Evolutionary conservation across 1,140 invertebrate species (phyloP).

Genomic region (Cephus cinctus): DNA sequence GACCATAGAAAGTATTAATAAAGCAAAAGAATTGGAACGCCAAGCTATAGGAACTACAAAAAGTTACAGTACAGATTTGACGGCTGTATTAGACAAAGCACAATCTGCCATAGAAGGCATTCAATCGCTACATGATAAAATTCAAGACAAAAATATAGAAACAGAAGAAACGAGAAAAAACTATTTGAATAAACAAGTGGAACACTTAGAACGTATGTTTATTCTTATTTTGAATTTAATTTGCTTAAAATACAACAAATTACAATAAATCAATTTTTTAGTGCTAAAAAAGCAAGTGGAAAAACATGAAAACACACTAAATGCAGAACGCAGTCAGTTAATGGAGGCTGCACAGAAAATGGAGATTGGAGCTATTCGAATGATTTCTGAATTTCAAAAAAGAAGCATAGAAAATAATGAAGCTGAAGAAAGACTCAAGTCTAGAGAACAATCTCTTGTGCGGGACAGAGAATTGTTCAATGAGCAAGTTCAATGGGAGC

Average conservation of each 20-base stretch:
- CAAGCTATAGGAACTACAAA: constrained; percentile 37
- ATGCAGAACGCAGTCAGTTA: constrained; percentile 37
- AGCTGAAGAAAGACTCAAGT: constrained; percentile 34
- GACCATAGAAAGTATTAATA: constrained; percentile 42
- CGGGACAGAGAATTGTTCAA: constrained; percentile 43
- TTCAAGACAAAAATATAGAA: constrained; percentile 31
- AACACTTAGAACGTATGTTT: constrained; percentile 38
- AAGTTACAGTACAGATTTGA: constrained; percentile 33
- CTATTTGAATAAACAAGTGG: constrained; percentile 37
- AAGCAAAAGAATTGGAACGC: constrained; percentile 42
- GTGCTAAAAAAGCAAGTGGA: constrained; percentile 36
- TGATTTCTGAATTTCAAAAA: constrained; percentile 38
- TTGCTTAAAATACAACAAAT: background rate
- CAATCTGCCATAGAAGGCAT: constrained; percentile 31
- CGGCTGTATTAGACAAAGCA: constrained; percentile 39
- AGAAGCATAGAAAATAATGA: constrained; percentile 31
- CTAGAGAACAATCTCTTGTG: constrained; percentile 32
- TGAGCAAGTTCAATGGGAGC: constrained; percentile 46
- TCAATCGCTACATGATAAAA: constrained; percentile 31
- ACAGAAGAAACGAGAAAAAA: constrained; percentile 25
- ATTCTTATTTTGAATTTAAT: background rate
- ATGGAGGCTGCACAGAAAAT: constrained; percentile 34
- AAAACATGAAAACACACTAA: constrained; percentile 31
- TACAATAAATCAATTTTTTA: constrained; percentile 19
- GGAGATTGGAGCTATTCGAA: constrained; percentile 24